phyloP scores from a whole-genome alignment of 2,113 vertebrate species.

The Tyrannus savana region DNA sequence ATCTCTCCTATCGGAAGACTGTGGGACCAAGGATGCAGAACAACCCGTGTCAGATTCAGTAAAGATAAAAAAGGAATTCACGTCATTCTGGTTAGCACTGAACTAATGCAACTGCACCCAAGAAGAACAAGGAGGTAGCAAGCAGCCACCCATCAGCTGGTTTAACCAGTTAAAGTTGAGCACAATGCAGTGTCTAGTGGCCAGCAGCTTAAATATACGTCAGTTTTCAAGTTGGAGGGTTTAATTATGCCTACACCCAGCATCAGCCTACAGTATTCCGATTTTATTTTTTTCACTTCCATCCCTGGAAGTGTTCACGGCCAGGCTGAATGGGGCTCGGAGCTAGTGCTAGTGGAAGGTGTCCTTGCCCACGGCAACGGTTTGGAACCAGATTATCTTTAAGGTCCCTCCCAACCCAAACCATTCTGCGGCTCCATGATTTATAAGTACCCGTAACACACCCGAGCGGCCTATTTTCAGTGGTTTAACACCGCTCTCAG shows the following conservation, averaged over 20 bases:
- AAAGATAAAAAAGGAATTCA: background rate
- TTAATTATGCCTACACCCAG: background rate
- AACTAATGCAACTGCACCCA: rapidly evolving
- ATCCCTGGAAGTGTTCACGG: background rate
- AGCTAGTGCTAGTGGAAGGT: background rate
- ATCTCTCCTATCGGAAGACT: rapidly evolving
- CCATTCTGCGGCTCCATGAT: background rate
- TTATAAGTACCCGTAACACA: rapidly evolving
- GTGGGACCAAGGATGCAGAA: background rate
- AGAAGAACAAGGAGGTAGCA: background rate
- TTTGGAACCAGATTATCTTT: background rate
- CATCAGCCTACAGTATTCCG: background rate
- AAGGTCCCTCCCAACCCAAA: background rate
- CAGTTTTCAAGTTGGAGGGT: background rate
- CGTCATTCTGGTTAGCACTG: background rate
- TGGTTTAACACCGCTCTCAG: background rate
- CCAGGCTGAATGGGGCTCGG: background rate
- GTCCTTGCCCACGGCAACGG: background rate
- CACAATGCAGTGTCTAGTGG: background rate
- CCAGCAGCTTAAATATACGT: background rate
- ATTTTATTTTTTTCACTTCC: background rate
- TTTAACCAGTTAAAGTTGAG: background rate
- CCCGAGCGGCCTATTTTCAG: background rate
- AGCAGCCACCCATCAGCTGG: background rate
- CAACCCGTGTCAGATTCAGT: background rate